These are phyloP conservation scores for Sarcophaga subvicina DNA, from an alignment of 2,888 invertebrate species.

Conservation along the genomic window DNA sequence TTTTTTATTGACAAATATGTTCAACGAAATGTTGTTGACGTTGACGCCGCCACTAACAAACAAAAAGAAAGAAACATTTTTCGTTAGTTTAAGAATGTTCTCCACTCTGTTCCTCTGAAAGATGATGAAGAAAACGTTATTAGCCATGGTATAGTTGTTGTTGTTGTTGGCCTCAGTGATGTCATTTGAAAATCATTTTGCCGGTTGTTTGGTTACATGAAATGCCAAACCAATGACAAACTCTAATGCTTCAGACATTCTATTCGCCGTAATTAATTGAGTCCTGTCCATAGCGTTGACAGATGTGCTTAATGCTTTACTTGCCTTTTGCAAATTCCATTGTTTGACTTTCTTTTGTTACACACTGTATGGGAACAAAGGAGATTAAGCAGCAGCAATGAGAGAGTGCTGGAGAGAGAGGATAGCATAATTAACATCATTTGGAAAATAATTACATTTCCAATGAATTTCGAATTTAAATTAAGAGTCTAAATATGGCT, in stretches of 20 bases:
- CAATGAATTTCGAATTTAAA: too few species aligned
- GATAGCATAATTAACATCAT: too few species aligned
- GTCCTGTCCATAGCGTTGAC: slow-evolving; percentile 8
- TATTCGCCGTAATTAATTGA: slow-evolving; percentile 65
- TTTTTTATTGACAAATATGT: too few species aligned
- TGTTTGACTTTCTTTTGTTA: too few species aligned
- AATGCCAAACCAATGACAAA: slow-evolving; percentile 53
- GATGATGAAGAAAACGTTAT: background rate
- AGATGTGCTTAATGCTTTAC: too few species aligned
- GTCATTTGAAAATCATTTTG: slow-evolving; percentile 64
- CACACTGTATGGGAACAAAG: too few species aligned
- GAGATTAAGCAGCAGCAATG: too few species aligned
- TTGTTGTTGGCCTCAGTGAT: slow-evolving; percentile 54
- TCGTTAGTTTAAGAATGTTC: slow-evolving; percentile 57
- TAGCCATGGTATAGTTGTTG: background rate
- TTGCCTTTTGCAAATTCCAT: too few species aligned
- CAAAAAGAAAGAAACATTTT: slow-evolving; percentile 12
- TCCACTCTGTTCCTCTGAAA: background rate
- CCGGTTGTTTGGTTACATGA: slow-evolving; percentile 50
- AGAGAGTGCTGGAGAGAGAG: too few species aligned
- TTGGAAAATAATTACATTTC: too few species aligned
- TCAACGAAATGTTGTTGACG: background rate
- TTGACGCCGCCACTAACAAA: too few species aligned
- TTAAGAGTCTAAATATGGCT: too few species aligned
- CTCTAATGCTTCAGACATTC: slow-evolving; percentile 54